Percentiles rank a stretch among this genome's conserved stretches.
phyloP scores from a whole-genome alignment of 37 sponge, comb jelly and placozoan species.

The Beroe forskalii region DNA sequence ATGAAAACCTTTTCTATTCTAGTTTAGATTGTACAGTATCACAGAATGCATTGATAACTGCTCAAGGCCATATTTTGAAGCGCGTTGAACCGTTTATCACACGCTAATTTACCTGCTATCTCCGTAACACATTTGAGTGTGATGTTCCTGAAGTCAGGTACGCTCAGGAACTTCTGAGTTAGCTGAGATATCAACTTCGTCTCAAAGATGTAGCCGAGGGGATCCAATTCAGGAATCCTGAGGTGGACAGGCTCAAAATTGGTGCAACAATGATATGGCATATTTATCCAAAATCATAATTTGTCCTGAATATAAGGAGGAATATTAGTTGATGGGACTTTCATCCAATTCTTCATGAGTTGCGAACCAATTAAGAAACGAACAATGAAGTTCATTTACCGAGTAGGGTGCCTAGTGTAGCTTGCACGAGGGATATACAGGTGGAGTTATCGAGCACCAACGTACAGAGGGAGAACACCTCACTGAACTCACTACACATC shows the following conservation, averaged over 20 bases:
- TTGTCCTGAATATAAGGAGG: no score
- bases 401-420: conserved; percentile 16
- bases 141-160: conserved; percentile 93
- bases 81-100: no score
- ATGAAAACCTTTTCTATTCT: no score
- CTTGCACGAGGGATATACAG: conserved; percentile 38
- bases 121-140: conserved; percentile 97
- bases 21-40: no score
- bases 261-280: no score
- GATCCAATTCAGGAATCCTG: conserved; percentile 92
- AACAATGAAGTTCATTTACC: no score
- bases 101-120: conserved; percentile 71
- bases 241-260: no score
- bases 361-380: background rate
- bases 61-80: no score
- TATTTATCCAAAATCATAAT: no score
- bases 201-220: conserved; percentile 98
- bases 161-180: conserved; percentile 94
- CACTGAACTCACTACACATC: conserved; percentile 97
- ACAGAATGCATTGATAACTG: no score
- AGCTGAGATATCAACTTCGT: conserved; percentile 95
- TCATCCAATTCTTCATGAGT: background rate
- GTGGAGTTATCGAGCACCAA: conserved; percentile 80
- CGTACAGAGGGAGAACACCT: conserved; percentile 86
- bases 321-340: background rate